Conservation (phyloP, 2,888 invertebrate species). For the Aleiodes leptofemur region DNA sequence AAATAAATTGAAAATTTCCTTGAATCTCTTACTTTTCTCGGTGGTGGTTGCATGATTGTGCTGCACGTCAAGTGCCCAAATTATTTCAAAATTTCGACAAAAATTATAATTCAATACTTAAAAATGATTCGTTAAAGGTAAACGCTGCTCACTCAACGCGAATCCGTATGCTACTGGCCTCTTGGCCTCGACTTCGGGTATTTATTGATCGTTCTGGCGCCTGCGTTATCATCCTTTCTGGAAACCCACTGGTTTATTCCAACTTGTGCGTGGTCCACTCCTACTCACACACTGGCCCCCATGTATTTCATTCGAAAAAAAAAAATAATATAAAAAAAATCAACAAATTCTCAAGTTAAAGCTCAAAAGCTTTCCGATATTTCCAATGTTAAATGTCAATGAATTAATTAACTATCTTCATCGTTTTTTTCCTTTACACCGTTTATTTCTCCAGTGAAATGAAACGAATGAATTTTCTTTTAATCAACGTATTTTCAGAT, state of each 20-base stretch:
- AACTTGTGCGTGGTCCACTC: slow-evolving; percentile 53
- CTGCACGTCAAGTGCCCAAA: slow-evolving; percentile 67
- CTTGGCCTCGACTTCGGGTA: slow-evolving; percentile 69
- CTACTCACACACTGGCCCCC: neutral
- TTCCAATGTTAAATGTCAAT: neutral
- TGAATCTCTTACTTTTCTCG: slow-evolving; percentile 84
- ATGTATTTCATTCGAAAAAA: neutral
- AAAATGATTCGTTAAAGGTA: slow-evolving; percentile 51
- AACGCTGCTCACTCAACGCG: slow-evolving; percentile 66
- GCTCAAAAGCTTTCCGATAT: neutral
- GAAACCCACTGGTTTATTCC: slow-evolving; percentile 24
- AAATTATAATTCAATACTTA: slow-evolving; percentile 43
- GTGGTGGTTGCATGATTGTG: slow-evolving; percentile 87
- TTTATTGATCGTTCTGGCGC: slow-evolving; percentile 73
- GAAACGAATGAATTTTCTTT: neutral
- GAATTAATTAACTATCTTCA: neutral
- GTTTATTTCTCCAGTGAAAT: neutral
- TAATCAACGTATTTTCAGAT: neutral
- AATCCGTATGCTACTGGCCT: slow-evolving; percentile 72
- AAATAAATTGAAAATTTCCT: neutral
- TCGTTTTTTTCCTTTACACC: neutral
- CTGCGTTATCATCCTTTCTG: slow-evolving; percentile 62
- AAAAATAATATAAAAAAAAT: slow-evolving; percentile 6
- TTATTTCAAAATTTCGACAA: slow-evolving; percentile 60
- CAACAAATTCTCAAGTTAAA: neutral